Evolutionary conservation across 2,888 invertebrate species (phyloP).

Genomic region (Flexamia atlantica): DNA sequence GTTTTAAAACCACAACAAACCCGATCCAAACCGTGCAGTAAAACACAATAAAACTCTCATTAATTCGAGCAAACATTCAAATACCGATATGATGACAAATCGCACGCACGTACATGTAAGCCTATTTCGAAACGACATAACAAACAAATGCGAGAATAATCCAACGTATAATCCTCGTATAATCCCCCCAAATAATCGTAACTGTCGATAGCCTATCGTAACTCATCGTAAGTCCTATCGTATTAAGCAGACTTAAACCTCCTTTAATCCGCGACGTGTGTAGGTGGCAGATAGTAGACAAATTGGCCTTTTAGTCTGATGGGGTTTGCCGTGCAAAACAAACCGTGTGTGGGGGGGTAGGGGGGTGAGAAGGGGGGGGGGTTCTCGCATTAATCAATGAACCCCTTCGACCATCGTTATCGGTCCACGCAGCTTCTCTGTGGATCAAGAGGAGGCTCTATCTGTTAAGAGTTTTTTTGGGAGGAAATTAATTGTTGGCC

Average conservation of each 20-base stretch:
- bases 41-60: too few species aligned
- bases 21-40: too few species aligned
- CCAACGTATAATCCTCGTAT: background rate
- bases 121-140: too few species aligned
- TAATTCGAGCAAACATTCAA: too few species aligned
- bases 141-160: background rate
- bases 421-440: background rate
- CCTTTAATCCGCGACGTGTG: background rate
- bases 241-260: background rate
- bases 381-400: slow-evolving; percentile 26
- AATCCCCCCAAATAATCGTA: background rate
- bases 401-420: slow-evolving; percentile 1
- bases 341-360: background rate
- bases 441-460: background rate
- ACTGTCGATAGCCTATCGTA: background rate
- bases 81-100: too few species aligned
- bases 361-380: background rate
- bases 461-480: too few species aligned
- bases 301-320: slow-evolving; percentile 15
- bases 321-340: background rate
- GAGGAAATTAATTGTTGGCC: too few species aligned
- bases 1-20: too few species aligned
- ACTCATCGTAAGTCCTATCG: background rate
- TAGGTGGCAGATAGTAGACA: slow-evolving; percentile 24
- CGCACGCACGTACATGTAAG: too few species aligned